A percentile compares a stretch with the other conserved stretches of the same genome.
These are phyloP conservation scores for Drosophila peninsularis DNA, from an alignment of 2,888 invertebrate species.

Conservation along the genomic window DNA sequence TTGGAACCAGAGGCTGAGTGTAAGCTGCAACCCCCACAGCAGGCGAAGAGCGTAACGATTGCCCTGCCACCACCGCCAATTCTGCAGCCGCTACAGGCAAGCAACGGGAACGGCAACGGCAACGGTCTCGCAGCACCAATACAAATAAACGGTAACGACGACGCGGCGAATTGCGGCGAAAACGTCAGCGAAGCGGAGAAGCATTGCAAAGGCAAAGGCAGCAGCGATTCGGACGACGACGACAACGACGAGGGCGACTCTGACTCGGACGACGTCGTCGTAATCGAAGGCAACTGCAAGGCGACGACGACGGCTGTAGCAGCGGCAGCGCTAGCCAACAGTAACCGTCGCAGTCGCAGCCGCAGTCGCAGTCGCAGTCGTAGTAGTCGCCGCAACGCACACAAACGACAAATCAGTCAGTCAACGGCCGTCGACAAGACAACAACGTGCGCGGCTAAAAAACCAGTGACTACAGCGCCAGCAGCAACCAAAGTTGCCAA, in stretches of 20 bases:
- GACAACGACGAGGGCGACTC: slow-evolving; percentile 61
- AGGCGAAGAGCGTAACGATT: slow-evolving; percentile 41
- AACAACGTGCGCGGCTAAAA: slow-evolving; percentile 82
- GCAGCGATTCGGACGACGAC: slow-evolving; percentile 53
- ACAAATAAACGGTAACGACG: slow-evolving; percentile 56
- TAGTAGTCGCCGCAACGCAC: slow-evolving; percentile 71
- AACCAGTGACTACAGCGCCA: slow-evolving; percentile 40
- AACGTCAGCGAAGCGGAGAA: slow-evolving; percentile 60
- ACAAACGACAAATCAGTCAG: slow-evolving; percentile 81
- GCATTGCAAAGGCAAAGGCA: slow-evolving; percentile 39
- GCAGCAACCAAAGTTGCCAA: slow-evolving; percentile 43
- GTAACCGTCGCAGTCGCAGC: slow-evolving; percentile 36
- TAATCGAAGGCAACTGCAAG: slow-evolving; percentile 74
- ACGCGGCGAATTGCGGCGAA: slow-evolving; percentile 71
- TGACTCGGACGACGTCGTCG: slow-evolving; percentile 75
- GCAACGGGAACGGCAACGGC: slow-evolving; percentile 56
- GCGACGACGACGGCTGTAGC: slow-evolving; percentile 40
- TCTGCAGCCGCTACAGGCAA: slow-evolving; percentile 60
- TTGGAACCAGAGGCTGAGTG: slow-evolving; percentile 85
- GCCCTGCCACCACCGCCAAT: slow-evolving; percentile 41
- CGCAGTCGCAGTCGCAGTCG: slow-evolving; percentile 54
- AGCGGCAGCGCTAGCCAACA: slow-evolving; percentile 48
- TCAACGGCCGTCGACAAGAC: slow-evolving; percentile 83
- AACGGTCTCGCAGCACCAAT: slow-evolving; percentile 40
- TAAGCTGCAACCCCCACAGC: slow-evolving; percentile 59